phyloP scores from a whole-genome alignment of 2,797 vertebrate species.

The Geotria australis region DNA sequence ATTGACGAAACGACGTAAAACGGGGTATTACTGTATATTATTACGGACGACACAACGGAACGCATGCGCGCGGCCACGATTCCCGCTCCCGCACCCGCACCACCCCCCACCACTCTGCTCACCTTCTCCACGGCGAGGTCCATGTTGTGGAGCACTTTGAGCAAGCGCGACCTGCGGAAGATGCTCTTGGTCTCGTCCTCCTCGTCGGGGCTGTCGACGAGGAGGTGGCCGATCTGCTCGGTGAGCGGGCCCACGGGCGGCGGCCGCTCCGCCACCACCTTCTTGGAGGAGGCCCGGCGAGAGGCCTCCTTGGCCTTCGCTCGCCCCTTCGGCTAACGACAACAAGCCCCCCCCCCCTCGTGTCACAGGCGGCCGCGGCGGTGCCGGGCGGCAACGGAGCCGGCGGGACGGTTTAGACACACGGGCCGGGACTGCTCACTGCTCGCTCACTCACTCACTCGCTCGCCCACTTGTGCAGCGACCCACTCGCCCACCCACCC shows the following conservation, averaged over 20 bases:
- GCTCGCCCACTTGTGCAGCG: too few species aligned
- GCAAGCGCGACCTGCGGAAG: constrained; percentile 21
- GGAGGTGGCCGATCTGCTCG: constrained; percentile 36
- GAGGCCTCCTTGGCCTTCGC: constrained; percentile 28
- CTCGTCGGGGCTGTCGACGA: constrained; percentile 27
- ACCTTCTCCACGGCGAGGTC: constrained; percentile 43
- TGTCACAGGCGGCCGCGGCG: too few species aligned
- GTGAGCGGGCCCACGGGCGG: constrained; percentile 18
- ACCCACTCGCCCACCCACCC: too few species aligned
- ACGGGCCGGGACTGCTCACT: too few species aligned
- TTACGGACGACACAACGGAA: background rate
- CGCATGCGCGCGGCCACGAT: background rate
- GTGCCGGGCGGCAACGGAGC: too few species aligned
- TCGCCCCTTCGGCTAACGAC: constrained; percentile 12
- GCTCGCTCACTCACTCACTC: too few species aligned
- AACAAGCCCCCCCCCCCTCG: too few species aligned
- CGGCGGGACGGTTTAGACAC: too few species aligned
- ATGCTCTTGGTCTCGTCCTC: constrained; percentile 15
- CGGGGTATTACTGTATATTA: too few species aligned
- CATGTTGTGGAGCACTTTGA: constrained; percentile 40
- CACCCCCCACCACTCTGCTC: background rate
- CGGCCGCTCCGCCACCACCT: constrained; percentile 16
- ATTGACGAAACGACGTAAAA: too few species aligned
- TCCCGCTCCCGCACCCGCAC: background rate
- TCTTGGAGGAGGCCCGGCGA: constrained; percentile 17